Evolutionary conservation across 2,888 invertebrate genomes (phyloP).

Genomic region (Drosophila lacicola): DNA sequence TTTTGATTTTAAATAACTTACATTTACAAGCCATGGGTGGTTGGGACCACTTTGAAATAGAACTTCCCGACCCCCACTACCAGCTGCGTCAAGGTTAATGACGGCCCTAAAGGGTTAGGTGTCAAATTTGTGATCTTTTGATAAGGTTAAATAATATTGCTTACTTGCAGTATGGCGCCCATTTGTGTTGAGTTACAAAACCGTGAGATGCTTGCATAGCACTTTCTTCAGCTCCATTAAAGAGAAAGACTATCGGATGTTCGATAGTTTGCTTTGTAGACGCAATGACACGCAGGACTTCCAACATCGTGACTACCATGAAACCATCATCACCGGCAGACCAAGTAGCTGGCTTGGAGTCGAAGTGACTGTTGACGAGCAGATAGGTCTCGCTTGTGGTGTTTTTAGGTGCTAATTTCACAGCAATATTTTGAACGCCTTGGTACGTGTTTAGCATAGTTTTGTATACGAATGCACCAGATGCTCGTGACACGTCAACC

Average conservation of each 20-base stretch:
- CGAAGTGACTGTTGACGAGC: slow-evolving; percentile 94
- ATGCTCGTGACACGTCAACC: slow-evolving; percentile 74
- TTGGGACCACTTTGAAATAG: slow-evolving; percentile 94
- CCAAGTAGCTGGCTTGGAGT: slow-evolving; percentile 94
- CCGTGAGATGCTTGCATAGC: slow-evolving; percentile 89
- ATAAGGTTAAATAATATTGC: background rate
- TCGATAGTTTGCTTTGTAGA: slow-evolving; percentile 83
- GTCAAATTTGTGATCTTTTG: background rate
- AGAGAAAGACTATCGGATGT: slow-evolving; percentile 88
- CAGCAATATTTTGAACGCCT: slow-evolving; percentile 81
- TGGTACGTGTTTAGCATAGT: slow-evolving; percentile 75
- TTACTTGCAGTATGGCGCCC: slow-evolving; percentile 89
- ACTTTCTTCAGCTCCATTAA: slow-evolving; percentile 89
- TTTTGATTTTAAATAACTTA: background rate
- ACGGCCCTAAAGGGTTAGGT: slow-evolving; percentile 86
- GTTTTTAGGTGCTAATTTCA: slow-evolving; percentile 75
- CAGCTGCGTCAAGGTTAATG: slow-evolving; percentile 96
- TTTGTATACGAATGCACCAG: slow-evolving; percentile 67
- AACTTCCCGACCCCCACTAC: slow-evolving; percentile 94
- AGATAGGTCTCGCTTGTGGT: slow-evolving; percentile 66
- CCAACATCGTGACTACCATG: slow-evolving; percentile 88
- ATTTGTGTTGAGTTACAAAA: slow-evolving; percentile 89
- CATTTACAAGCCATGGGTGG: slow-evolving; percentile 87
- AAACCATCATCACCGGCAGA: slow-evolving; percentile 85
- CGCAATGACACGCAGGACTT: slow-evolving; percentile 86